Evolutionary conservation across 2,113 vertebrate genomes (phyloP).

Genomic region (Malurus melanocephalus): DNA sequence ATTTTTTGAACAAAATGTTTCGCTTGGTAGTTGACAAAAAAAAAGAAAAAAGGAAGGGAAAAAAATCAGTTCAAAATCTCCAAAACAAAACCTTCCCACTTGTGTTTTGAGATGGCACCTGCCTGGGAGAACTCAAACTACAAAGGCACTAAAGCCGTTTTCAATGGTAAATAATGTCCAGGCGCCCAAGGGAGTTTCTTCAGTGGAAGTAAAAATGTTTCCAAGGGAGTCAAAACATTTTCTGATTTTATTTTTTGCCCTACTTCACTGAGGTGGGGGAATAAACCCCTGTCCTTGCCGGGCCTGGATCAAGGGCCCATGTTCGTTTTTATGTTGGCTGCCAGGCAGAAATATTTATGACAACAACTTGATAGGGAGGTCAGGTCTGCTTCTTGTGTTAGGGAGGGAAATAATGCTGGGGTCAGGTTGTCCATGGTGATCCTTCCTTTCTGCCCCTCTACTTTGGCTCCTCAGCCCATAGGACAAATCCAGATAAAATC

Average conservation of each 20-base stretch:
- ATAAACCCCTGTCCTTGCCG: not conserved
- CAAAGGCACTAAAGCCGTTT: not conserved
- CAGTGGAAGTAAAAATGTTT: slow-evolving; percentile 1
- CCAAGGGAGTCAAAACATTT: slow-evolving; percentile 35
- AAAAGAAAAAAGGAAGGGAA: not conserved
- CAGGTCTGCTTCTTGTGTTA: not conserved
- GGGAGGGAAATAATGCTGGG: not conserved
- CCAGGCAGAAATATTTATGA: not conserved
- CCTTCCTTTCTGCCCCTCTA: not conserved
- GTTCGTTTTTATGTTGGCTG: not conserved
- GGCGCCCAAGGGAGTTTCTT: not conserved
- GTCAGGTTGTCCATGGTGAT: rapidly evolving
- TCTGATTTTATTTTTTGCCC: not conserved
- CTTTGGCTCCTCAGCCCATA: not conserved
- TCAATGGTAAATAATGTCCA: not conserved
- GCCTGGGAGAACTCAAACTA: not conserved
- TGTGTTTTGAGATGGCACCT: slow-evolving; percentile 5
- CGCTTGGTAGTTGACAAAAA: slow-evolving; percentile 1
- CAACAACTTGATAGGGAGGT: not conserved
- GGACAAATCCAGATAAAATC: not conserved
- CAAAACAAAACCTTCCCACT: slow-evolving; percentile 17
- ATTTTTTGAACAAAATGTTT: slow-evolving; percentile 56
- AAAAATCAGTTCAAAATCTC: not conserved
- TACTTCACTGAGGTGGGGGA: not conserved
- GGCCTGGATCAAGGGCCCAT: not conserved